Percentiles rank a stretch among this genome's conserved stretches.
Conservation (phyloP, 2,888 invertebrate species). For the Salticus scenicus region DNA sequence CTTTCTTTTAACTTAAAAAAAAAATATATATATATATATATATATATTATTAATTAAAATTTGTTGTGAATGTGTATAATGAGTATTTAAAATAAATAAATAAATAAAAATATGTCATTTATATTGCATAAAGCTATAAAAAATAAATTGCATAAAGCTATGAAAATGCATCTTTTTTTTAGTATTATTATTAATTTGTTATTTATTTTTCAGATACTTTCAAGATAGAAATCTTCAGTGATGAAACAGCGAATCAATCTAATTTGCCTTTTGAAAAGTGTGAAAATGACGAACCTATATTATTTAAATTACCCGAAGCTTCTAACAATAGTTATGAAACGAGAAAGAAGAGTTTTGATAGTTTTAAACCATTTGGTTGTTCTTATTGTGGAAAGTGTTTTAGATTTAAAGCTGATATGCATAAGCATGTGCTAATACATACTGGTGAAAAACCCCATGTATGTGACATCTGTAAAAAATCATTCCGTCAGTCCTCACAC, state of each 20-base stretch:
- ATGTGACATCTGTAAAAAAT: slow-evolving; percentile 25
- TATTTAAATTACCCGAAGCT: not conserved
- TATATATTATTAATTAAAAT: no score
- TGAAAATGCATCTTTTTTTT: no score
- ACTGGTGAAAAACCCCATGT: slow-evolving; percentile 36
- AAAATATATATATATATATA: no score
- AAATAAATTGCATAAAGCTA: no score
- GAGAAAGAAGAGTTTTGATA: not conserved
- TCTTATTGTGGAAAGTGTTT: slow-evolving; percentile 30
- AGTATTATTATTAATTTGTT: no score
- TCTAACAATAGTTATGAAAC: not conserved
- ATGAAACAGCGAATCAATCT: not conserved
- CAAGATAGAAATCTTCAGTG: not conserved
- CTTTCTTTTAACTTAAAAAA: no score
- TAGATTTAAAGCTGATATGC: slow-evolving; percentile 30
- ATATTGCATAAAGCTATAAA: no score
- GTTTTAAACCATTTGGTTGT: slow-evolving; percentile 2
- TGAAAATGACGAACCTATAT: not conserved
- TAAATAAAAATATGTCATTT: no score
- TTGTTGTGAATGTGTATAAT: no score
- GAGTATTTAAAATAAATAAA: no score
- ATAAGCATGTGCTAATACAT: slow-evolving; percentile 29
- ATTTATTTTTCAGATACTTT: not conserved
- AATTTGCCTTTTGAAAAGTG: not conserved
- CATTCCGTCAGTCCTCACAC: slow-evolving; percentile 37